Evolutionary conservation across 2,113 vertebrate species (phyloP), one percentile per base, ranked within the genome.

Genomic region (Lota lota): DNA sequence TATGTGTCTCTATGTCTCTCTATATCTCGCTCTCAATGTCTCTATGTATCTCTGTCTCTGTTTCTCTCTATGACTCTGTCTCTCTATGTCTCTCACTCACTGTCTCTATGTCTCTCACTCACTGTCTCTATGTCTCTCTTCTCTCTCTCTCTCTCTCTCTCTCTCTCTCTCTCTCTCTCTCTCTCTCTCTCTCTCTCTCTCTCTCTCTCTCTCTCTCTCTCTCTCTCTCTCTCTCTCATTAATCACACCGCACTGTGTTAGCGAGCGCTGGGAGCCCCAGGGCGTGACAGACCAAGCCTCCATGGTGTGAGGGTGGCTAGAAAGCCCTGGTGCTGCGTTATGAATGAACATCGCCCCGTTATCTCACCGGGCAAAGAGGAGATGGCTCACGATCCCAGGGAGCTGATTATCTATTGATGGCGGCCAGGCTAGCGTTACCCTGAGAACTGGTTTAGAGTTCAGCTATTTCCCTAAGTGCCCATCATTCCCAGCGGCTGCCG

Each of bases 391-490:
- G 76, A 66, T 80, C 80, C 85, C 81, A 83, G 86, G 86, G 85
- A 88, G 79, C 81, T 77, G 60, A 87, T 88, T 84, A 87, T 84
- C 76, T 85, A 91, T 92, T 85, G 80, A 89, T 90, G 85, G 74
- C 40, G 58, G 73, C 1, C 22, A 75, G 60, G 80, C 72, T 91
- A 85, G 65, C 62, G 70, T 92, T 92, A 92, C 92, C 73, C 66
- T 61, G 67, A 87, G 76, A 80, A 75, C 77, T 66, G 88, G 91
- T 92, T 91, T 92, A 88, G 88, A 83, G 90, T 92, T 91, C 82
- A 84, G 63, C 85, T 76, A 91, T 92, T 92, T 92, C 83, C 85
- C 83, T 91, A 91, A 93, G 89, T 90, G 89, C 75, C 66, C 50
- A 8, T 24, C 61, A 68, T 67, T 61, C 78, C 75, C 69, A 58